Evolutionary conservation across 2,888 invertebrate species (phyloP).

Genomic region (Ophonus ardosiacus): DNA sequence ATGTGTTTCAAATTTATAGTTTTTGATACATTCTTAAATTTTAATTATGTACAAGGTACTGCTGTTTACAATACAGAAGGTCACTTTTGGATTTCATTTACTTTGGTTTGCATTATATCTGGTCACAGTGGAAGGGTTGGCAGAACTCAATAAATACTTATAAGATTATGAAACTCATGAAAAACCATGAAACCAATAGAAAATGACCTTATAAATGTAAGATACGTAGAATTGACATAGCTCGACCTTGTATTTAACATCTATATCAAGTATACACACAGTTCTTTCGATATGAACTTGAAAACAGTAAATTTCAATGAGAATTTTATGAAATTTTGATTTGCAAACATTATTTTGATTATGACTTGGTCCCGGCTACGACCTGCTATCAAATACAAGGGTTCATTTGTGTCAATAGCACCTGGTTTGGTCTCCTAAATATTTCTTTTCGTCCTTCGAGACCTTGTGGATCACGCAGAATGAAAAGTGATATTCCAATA

Average conservation of each 20-base stretch:
- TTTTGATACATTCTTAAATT: conserved; percentile 62
- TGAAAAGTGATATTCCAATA: not conserved
- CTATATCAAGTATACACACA: conserved; percentile 46
- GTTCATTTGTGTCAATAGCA: conserved; percentile 56
- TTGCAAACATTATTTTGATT: conserved; percentile 47
- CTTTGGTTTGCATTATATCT: conserved; percentile 64
- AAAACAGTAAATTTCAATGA: conserved; percentile 14
- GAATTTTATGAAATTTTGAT: conserved; percentile 33
- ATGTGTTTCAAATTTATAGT: conserved; percentile 64
- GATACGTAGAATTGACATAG: conserved; percentile 58
- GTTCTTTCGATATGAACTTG: conserved; percentile 54
- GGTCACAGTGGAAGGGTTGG: conserved; percentile 64
- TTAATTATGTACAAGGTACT: conserved; percentile 74
- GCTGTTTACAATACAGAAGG: conserved; percentile 74
- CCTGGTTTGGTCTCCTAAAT: conserved; percentile 51
- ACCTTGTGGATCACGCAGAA: not conserved
- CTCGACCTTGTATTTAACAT: conserved; percentile 58
- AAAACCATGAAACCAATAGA: conserved; percentile 55
- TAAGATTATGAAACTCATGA: conserved; percentile 1
- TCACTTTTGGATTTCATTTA: conserved; percentile 72
- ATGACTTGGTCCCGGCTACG: conserved; percentile 60
- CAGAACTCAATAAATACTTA: conserved; percentile 38
- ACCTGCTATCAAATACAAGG: conserved; percentile 59
- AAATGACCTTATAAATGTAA: conserved; percentile 63
- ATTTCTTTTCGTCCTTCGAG: conserved; percentile 12